phyloP scores from a whole-genome alignment of 2,888 invertebrate genomes.

The Serrognathus titanus region DNA sequence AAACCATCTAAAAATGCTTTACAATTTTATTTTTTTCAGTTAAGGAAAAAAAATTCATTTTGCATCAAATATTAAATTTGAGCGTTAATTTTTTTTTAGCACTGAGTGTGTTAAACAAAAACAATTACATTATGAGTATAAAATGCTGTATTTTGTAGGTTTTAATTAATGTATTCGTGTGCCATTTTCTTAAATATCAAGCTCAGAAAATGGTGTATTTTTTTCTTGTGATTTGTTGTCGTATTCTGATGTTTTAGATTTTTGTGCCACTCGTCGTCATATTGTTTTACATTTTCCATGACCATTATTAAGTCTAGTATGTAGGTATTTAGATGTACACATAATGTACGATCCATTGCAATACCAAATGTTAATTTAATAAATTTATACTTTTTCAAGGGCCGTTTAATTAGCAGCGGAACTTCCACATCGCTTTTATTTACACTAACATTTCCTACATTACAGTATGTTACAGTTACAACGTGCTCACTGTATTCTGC shows the following conservation, averaged over 20 bases:
- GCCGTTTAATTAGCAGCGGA: not conserved
- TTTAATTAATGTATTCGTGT: too few relatives aligned
- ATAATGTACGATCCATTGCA: conserved; percentile 6
- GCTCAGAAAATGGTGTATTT: not conserved
- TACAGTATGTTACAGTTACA: not conserved
- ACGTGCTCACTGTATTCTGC: not conserved
- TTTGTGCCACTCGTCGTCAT: conserved; percentile 5
- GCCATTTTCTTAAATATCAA: not conserved
- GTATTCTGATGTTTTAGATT: conserved; percentile 13
- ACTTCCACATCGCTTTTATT: not conserved
- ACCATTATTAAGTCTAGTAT: conserved; percentile 14
- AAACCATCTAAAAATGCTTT: too few relatives aligned
- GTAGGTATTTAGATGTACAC: conserved; percentile 5
- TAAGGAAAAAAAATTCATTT: too few relatives aligned
- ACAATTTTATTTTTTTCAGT: too few relatives aligned
- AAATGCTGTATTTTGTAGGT: conserved; percentile 4
- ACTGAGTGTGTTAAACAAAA: too few relatives aligned
- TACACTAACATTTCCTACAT: not conserved
- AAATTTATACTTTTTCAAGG: conserved; percentile 1
- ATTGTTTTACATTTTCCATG: conserved; percentile 18
- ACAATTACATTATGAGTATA: not conserved
- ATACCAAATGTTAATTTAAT: conserved; percentile 1
- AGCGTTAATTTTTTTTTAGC: too few relatives aligned
- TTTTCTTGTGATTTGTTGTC: not conserved
- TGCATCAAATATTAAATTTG: too few relatives aligned